Conservation (phyloP, 2,113 vertebrate genomes). For the Bagarius yarrelli region DNA sequence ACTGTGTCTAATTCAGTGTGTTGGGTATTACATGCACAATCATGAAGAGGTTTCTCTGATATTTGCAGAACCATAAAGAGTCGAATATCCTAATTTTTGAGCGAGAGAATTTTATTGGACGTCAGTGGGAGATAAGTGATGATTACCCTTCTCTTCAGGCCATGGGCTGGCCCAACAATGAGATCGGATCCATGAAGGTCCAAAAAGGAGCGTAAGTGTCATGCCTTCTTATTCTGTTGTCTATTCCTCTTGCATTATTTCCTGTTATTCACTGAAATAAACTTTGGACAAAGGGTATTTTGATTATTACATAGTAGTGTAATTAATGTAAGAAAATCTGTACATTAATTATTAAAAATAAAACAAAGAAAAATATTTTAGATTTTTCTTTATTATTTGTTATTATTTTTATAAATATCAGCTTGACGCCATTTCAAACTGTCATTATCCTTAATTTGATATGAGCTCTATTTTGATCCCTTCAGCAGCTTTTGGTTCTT, state of each 20-base stretch:
- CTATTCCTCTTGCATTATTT: not conserved
- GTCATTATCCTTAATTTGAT: not conserved
- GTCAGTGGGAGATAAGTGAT: constrained; percentile 87
- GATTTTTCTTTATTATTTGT: not conserved
- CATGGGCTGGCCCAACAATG: constrained; percentile 94
- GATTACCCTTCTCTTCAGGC: constrained; percentile 95
- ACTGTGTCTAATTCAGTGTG: not conserved
- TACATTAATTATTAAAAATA: not conserved
- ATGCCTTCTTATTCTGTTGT: not conserved
- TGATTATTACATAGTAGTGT: not conserved
- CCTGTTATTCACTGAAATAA: not conserved
- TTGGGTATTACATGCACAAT: not conserved
- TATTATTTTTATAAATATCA: not conserved
- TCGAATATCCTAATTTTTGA: constrained; percentile 89
- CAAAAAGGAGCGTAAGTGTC: constrained; percentile 86
- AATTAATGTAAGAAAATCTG: not conserved
- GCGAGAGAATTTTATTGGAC: constrained; percentile 91
- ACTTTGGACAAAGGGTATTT: no score
- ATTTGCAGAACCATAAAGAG: constrained; percentile 87
- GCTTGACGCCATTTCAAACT: not conserved
- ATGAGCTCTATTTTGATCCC: not conserved
- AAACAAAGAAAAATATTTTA: not conserved
- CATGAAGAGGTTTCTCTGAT: not conserved
- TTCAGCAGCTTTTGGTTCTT: not conserved
- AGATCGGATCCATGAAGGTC: constrained; percentile 95